Base-by-base conservation (phyloP, 2,113 vertebrate genomes). In the Gobio gobio region DNA sequence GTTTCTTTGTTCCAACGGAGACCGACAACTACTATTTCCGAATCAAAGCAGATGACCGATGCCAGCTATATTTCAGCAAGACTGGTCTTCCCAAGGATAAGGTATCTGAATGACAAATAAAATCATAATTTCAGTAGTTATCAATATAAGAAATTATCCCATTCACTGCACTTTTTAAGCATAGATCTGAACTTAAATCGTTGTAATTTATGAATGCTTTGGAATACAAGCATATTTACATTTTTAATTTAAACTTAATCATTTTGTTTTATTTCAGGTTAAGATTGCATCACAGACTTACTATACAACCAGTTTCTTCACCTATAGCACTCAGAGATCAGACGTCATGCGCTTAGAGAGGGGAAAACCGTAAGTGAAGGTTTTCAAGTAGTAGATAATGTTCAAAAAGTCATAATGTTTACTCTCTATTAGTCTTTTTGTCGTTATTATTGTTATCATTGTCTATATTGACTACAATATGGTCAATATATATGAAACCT, bases 1-100 rank as follows among this genome's bases (percentile, higher is more conserved):
- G 96, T 26, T 97, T 96, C 92, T 90, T 97, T 14, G 94, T 95
- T 24, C 92, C 94, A 59, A 90, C 94, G 1, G 85, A 91, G 70
- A 95, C 90, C 4, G 89, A 93, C 72, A 87, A 94, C 86, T 97
- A 94, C 89, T 93, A 75, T 1, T 91, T 97, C 12, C 92, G 93
- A 82, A 90, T 96, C 79, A 87, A 86, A 84, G 96, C 95, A 59
- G 93, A 95, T 7, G 94, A 96, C 86, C 85, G 63, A 2, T 95
- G 92, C 26, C 93, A 94, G 0, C 84, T 97, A 40, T 96, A 96
- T 91, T 92, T 97, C 86, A 97, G 95, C 90, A 92, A 93, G 75
- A 94, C 93, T 56, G 95, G 93, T 82, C 83, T 76, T 33, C 94
- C 95, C 3, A 88, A 94, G 78, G 90, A 96, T 85, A 97, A 96